Percentiles rank a stretch among this genome's conserved stretches.
These are phyloP conservation scores for Apostichopus japonicus DNA, from an alignment of 35 echinoderm and acorn worm species.

Conservation along the genomic window DNA sequence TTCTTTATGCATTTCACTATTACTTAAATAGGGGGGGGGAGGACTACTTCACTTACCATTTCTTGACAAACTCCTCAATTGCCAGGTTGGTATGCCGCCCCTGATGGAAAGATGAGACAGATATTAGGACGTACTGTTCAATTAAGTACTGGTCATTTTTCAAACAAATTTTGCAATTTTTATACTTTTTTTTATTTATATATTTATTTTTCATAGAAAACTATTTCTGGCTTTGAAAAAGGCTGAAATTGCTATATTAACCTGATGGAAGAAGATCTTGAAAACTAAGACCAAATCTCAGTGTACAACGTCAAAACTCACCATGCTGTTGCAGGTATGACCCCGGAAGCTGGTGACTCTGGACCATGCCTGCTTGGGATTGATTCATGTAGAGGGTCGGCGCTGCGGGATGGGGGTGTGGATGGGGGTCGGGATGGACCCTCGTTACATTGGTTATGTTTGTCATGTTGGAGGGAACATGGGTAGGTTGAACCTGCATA, in stretches of 20 bases:
- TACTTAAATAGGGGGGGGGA: not conserved
- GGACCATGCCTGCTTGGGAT: conserved; percentile 21
- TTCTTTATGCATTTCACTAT: not conserved
- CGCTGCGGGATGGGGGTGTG: not conserved
- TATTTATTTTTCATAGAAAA: too few species aligned
- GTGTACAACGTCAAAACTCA: not conserved
- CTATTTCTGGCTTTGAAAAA: too few species aligned
- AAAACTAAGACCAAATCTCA: too few species aligned
- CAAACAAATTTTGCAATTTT: too few species aligned
- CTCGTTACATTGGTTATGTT: conserved; percentile 46
- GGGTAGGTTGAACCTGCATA: conserved; percentile 48
- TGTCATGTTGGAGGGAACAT: conserved; percentile 34
- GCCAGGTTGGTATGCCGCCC: not conserved
- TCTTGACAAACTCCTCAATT: conserved; percentile 9
- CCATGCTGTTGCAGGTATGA: conserved; percentile 38
- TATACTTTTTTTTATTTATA: too few species aligned
- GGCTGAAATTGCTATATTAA: too few species aligned
- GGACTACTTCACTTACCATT: not conserved
- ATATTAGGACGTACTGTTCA: not conserved
- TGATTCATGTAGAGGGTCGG: not conserved
- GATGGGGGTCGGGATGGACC: conserved; percentile 42
- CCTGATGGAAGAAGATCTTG: too few species aligned
- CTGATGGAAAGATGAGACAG: not conserved
- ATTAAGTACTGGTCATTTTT: too few species aligned
- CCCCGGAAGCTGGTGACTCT: conserved; percentile 7